phyloP scores from a whole-genome alignment of 2,888 invertebrate species.

The Dryobota labecula region DNA sequence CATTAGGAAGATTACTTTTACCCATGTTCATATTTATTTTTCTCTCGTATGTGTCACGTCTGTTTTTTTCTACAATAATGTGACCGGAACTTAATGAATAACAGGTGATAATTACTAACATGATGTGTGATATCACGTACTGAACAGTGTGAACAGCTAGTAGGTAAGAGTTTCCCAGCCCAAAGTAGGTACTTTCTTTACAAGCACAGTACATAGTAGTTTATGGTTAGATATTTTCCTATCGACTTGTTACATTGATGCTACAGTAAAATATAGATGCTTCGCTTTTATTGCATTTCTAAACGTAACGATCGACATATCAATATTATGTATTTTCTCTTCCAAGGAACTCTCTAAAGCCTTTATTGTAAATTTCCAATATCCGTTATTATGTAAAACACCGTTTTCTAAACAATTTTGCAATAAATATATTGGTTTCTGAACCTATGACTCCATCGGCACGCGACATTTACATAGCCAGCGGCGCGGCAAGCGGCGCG shows the following conservation, averaged over 20 bases:
- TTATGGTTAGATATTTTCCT: background rate
- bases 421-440: conserved; percentile 83
- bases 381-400: conserved; percentile 81
- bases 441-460: conserved; percentile 87
- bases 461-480: conserved; percentile 86
- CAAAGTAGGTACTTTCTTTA: background rate
- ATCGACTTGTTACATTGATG: background rate
- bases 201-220: background rate
- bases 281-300: conserved; percentile 7
- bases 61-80: conserved; percentile 26
- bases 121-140: conserved; percentile 30
- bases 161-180: conserved; percentile 15
- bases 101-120: conserved; percentile 31
- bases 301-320: conserved; percentile 9
- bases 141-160: conserved; percentile 4
- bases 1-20: conserved; percentile 36
- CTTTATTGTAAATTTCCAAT: conserved; percentile 63
- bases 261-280: background rate
- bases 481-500: conserved; percentile 73
- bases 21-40: conserved; percentile 16
- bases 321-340: conserved; percentile 19
- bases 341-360: conserved; percentile 34
- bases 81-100: conserved; percentile 22
- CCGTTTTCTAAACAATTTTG: conserved; percentile 84
- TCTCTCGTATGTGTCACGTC: conserved; percentile 19